Conservation (phyloP, 2,797 vertebrate species). For the Argya squamiceps region DNA sequence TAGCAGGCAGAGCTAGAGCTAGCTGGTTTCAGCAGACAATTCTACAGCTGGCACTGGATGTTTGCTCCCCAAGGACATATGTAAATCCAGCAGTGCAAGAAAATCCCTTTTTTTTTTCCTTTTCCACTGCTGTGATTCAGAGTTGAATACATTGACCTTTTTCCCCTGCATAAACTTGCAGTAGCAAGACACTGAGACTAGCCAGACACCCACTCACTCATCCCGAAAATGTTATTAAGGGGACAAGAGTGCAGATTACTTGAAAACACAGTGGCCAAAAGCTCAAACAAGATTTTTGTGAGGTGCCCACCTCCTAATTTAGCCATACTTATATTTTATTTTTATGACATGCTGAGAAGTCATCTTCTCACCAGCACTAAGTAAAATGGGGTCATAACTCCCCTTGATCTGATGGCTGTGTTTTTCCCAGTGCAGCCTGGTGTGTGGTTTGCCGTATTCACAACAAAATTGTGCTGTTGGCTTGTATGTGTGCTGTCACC, state of each 20-base stretch:
- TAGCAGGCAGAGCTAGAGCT: neutral
- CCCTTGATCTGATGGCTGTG: neutral
- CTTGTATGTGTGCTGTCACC: accelerated
- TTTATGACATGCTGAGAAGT: neutral
- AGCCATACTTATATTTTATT: neutral
- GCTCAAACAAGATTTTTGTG: neutral
- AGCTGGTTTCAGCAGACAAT: neutral
- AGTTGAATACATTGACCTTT: conserved; percentile 54
- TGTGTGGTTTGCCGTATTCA: neutral
- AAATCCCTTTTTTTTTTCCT: neutral
- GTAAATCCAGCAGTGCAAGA: conserved; percentile 19
- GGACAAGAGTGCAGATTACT: neutral
- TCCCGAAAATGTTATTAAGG: neutral
- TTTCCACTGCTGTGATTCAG: neutral
- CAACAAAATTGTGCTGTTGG: neutral
- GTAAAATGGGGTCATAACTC: neutral
- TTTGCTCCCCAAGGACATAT: conserved; percentile 26
- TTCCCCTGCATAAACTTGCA: neutral
- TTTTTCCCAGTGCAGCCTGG: accelerated
- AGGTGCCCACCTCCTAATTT: neutral
- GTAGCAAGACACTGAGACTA: neutral
- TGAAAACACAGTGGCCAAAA: neutral
- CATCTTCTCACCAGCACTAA: neutral
- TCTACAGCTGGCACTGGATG: neutral
- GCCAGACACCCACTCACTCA: neutral